Evolutionary conservation across 2,797 vertebrate species (phyloP).

Genomic region (Myioborus melanocephalus): DNA sequence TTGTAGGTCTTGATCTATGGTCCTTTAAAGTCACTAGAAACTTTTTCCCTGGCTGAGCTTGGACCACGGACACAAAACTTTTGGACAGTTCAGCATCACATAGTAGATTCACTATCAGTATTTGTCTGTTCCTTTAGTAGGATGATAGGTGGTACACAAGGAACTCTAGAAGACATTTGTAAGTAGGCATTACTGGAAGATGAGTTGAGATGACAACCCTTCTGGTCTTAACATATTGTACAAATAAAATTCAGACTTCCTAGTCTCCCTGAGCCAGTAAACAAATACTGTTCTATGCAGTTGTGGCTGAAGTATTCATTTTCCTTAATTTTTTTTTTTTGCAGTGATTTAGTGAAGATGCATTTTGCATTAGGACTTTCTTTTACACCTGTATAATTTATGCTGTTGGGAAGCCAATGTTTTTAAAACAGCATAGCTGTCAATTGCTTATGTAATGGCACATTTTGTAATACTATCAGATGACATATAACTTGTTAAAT

Average conservation of each 20-base stretch:
- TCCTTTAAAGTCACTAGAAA: neutral
- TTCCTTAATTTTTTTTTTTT: neutral
- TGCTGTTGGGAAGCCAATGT: slow-evolving; percentile 56
- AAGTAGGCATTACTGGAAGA: neutral
- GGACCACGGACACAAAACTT: neutral
- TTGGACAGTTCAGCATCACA: neutral
- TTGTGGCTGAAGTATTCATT: neutral
- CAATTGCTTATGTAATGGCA: slow-evolving; percentile 40
- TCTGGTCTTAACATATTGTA: neutral
- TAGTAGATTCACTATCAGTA: neutral
- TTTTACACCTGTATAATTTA: slow-evolving; percentile 44
- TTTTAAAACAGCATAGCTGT: slow-evolving; percentile 64
- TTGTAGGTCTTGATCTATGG: neutral
- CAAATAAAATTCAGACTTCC: neutral
- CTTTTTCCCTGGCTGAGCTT: neutral
- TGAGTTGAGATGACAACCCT: rapidly evolving
- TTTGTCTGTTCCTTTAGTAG: neutral
- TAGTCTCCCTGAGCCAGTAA: neutral
- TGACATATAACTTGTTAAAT: slow-evolving; percentile 55
- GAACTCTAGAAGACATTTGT: neutral
- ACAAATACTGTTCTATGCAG: neutral
- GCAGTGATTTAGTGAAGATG: neutral
- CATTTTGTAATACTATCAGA: slow-evolving; percentile 50
- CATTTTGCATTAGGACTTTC: slow-evolving; percentile 13
- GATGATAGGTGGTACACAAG: neutral